Evolutionary conservation across 2,113 vertebrate species (phyloP).

Genomic region (Guaruba guarouba): DNA sequence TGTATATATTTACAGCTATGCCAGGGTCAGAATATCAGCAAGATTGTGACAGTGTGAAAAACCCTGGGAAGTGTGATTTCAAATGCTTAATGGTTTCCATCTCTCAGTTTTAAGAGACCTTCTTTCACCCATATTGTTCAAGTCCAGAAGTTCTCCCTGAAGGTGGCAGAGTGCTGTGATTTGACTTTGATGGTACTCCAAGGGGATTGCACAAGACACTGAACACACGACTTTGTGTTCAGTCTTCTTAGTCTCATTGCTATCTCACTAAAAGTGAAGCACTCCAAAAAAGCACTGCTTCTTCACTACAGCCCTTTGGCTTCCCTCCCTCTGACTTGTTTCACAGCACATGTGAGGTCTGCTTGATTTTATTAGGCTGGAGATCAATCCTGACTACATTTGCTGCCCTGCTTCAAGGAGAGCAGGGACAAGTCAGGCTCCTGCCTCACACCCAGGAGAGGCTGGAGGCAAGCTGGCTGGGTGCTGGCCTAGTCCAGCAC

Average conservation of each 20-base stretch:
- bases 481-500: neutral
- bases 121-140: neutral
- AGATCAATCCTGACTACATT: neutral
- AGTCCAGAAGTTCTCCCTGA: neutral
- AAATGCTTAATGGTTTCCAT: neutral
- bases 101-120: neutral
- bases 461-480: neutral
- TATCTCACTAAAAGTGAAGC: neutral
- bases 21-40: neutral
- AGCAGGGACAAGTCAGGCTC: neutral
- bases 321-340: neutral
- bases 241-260: neutral
- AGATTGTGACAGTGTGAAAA: neutral
- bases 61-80: neutral
- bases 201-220: neutral
- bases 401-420: rapidly evolving
- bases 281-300: neutral
- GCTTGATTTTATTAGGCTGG: neutral
- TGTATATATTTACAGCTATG: neutral
- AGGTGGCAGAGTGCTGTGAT: neutral
- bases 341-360: neutral
- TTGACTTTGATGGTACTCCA: neutral
- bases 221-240: neutral
- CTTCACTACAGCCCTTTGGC: neutral
- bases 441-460: neutral